Base-by-base conservation (phyloP, 2,888 invertebrate genomes). In the Standfussiana lucernea region DNA sequence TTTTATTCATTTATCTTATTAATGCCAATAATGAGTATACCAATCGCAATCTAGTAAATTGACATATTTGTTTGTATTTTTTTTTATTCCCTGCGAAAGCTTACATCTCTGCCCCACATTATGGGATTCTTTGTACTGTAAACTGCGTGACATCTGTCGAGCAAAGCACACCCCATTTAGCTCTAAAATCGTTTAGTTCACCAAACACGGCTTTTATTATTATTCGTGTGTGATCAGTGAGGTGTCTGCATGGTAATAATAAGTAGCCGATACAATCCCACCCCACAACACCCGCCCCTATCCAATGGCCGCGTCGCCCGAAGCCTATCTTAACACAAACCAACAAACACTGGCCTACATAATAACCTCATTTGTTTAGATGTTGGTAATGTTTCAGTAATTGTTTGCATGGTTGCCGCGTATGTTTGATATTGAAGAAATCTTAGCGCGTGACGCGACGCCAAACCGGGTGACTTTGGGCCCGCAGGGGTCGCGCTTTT, bases 201-300 rank as follows among this genome's bases (percentile, higher is more conserved):
- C 88, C 86, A 86, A 89, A 88, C 86, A 85, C 76, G 84, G 88
- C 86, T 91, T 88, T 90, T 92, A 91, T 92, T 92, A 91, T 90
- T 92, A 92, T 87, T 87, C 85, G 86, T 87, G 73, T 86, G 87
- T 90, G 90, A 92, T 92, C 91, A 93, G 91, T 88, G 90, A 92
- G 91, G 92, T 93, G 92, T 92, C 93, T 89, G 85, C 82, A 90
- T 91, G 92, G 92, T 94, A 94, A 94, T 95, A 94, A 95, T 95
- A 95, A 95, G 94, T 93, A 93, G 93, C 92, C 93, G 90, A 89
- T 90, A 91, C 90, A 92, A 89, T 89, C 91, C 92, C 92, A 91
- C 91, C 92, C 92, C 89, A 86, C 90, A 88, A 86, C 86, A 86
- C 89, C 86, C 88, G 88, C 89, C 90, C 89, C 87, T 89, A 86